A percentile compares a stretch with the other conserved stretches of the same genome.
Conservation (phyloP, 1,140 invertebrate species). For the Chionoecetes opilio region DNA sequence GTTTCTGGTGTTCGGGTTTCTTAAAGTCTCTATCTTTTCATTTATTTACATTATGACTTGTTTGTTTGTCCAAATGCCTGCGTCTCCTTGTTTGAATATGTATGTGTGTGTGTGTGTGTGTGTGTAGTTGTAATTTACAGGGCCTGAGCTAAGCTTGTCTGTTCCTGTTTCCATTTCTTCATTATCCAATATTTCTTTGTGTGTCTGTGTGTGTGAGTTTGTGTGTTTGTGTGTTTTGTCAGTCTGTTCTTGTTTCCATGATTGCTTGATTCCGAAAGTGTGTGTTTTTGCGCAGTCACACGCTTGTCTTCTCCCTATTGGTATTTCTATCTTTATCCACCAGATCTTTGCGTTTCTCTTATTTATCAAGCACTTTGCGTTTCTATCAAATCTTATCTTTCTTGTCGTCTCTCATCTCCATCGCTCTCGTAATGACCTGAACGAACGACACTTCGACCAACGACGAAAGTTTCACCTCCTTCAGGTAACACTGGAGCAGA, state of each 20-base stretch:
- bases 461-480: neutral
- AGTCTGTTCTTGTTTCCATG: too few relatives aligned
- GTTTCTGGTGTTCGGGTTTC: neutral
- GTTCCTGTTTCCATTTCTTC: too few relatives aligned
- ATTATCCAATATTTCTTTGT: neutral
- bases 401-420: neutral
- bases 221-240: neutral
- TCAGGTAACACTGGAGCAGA: neutral
- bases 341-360: too few relatives aligned
- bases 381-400: neutral
- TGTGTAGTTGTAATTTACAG: too few relatives aligned
- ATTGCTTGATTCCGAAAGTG: neutral
- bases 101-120: neutral
- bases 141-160: too few relatives aligned
- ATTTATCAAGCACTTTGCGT: neutral
- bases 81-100: neutral
- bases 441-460: neutral
- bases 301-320: neutral
- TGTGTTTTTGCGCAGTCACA: neutral
- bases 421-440: neutral
- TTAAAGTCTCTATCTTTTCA: neutral
- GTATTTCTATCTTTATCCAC: neutral
- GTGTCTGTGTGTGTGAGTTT: neutral
- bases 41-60: neutral
- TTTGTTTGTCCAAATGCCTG: neutral